Percentiles rank a stretch among this genome's conserved stretches.
phyloP scores from a whole-genome alignment of 2,797 vertebrate species.

The Sphenodon punctatus region DNA sequence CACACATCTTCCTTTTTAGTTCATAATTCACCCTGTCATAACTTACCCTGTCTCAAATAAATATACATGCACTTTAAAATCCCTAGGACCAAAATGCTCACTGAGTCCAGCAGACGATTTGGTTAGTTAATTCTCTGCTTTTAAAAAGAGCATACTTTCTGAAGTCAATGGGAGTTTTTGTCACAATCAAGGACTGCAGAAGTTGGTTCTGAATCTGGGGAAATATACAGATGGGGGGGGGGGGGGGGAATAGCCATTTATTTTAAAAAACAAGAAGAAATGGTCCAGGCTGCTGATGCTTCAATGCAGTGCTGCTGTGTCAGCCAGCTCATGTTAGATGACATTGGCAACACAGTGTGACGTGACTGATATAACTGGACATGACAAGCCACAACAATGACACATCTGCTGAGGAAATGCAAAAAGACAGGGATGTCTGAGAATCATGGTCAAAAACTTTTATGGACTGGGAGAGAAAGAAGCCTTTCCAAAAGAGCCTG shows the following conservation, averaged over 20 bases:
- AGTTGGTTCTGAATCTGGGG: accelerated
- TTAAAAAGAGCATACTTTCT: neutral
- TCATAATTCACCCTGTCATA: neutral
- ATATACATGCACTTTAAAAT: neutral
- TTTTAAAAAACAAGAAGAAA: neutral
- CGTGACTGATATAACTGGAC: neutral
- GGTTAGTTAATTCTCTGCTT: neutral
- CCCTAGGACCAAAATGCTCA: neutral
- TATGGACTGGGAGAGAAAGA: neutral
- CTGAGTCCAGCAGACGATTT: neutral
- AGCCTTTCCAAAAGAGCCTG: neutral
- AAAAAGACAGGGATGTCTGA: neutral
- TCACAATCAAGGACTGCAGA: neutral
- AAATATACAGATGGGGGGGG: accelerated
- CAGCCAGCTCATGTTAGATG: neutral
- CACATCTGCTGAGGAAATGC: neutral
- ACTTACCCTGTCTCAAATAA: no score
- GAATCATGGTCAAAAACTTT: neutral
- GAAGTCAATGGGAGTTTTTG: neutral
- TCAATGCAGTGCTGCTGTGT: neutral
- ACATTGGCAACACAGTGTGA: neutral
- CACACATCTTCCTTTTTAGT: neutral
- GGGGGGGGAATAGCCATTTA: neutral
- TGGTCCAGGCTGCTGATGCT: neutral
- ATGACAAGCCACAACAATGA: neutral